These are phyloP conservation scores for Sinonovacula constricta DNA, from an alignment of 1,140 invertebrate genomes.

Conservation along the genomic window DNA sequence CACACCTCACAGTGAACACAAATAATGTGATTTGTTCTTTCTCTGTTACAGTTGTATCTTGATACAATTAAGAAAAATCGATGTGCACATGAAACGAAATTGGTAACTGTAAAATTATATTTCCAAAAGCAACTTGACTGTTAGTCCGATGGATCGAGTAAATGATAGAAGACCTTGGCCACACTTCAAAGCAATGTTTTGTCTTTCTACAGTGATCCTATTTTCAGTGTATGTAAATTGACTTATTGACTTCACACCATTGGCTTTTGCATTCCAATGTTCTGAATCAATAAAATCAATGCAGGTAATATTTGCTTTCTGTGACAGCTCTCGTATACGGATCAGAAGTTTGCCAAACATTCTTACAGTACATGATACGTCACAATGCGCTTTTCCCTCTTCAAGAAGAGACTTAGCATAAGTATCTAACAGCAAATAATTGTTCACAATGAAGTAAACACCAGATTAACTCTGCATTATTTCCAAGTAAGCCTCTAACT, in stretches of 20 bases:
- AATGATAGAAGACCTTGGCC: conserved; percentile 20
- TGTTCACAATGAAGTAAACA: conserved; percentile 15
- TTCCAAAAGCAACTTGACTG: no score
- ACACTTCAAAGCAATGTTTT: conserved; percentile 14
- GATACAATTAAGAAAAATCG: no score
- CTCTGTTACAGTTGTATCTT: no score
- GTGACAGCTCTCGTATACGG: conserved; percentile 13
- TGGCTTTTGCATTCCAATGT: conserved; percentile 9
- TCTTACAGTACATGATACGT: conserved; percentile 18
- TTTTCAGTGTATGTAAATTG: conserved; percentile 23
- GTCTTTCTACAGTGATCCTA: conserved; percentile 22
- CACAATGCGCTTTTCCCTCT: conserved; percentile 13
- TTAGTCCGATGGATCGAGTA: no score
- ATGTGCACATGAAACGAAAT: no score
- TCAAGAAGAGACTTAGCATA: no score
- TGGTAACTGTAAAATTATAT: no score
- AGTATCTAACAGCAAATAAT: conserved; percentile 6
- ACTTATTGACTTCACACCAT: conserved; percentile 11
- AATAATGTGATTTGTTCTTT: no score
- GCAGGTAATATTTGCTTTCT: conserved; percentile 5
- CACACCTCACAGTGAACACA: no score
- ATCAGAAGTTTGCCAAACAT: conserved; percentile 17
- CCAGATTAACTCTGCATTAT: conserved; percentile 10
- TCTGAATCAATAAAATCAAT: conserved; percentile 12
- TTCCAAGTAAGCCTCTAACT: conserved; percentile 1